Evolutionary conservation across 2,888 invertebrate species (phyloP).

Genomic region (Limnephilus rhombicus): DNA sequence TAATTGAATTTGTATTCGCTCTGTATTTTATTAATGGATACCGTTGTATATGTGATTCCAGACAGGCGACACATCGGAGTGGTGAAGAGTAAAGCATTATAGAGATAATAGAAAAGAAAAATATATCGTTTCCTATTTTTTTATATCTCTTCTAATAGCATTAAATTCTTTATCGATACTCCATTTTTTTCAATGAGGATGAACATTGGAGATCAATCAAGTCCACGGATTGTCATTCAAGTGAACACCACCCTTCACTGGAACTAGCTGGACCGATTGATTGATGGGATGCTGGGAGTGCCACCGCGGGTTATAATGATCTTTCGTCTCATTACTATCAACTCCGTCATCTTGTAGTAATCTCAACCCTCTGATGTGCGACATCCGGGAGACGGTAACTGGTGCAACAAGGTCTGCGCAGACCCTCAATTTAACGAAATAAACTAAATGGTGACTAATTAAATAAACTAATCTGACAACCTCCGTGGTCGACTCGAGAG

Average conservation of each 20-base stretch:
- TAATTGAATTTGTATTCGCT: too few species aligned
- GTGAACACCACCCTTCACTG: neutral
- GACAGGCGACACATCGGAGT: too few species aligned
- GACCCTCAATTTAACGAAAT: too few species aligned
- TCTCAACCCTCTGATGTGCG: too few species aligned
- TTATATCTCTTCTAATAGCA: neutral
- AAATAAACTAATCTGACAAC: too few species aligned
- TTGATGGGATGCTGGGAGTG: neutral
- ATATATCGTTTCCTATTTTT: neutral
- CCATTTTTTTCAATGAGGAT: neutral
- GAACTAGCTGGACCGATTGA: neutral
- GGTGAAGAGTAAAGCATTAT: neutral
- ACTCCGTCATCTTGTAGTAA: neutral
- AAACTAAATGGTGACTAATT: too few species aligned
- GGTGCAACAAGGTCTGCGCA: too few species aligned
- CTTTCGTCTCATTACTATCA: neutral
- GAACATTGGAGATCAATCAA: neutral
- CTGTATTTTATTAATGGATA: too few species aligned
- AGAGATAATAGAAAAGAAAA: neutral
- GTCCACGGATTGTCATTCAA: neutral
- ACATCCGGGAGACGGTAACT: too few species aligned
- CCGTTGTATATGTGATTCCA: too few species aligned
- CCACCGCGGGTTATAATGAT: neutral
- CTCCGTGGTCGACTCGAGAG: too few species aligned
- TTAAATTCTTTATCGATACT: neutral